Percentiles rank a stretch among this genome's conserved stretches.
These are phyloP conservation scores for Elysia crispata DNA, from an alignment of 2,888 invertebrate species.

Conservation along the genomic window DNA sequence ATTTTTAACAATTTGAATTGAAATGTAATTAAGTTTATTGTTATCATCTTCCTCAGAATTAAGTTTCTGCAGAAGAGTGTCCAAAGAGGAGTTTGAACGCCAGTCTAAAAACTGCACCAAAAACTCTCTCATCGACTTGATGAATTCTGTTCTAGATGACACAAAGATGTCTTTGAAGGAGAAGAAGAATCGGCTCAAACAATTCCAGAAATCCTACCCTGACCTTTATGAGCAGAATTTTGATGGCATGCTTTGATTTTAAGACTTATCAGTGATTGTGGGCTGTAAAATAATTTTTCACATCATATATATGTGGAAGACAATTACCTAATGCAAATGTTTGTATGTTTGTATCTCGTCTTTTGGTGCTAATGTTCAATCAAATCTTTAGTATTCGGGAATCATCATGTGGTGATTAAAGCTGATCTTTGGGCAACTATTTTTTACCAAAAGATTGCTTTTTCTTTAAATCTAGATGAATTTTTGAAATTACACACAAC, in stretches of 20 bases:
- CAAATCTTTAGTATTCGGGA: too few relatives aligned
- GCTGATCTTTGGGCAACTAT: too few relatives aligned
- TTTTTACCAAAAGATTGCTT: too few relatives aligned
- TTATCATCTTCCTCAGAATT: slow-evolving; percentile 57
- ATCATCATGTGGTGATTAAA: too few relatives aligned
- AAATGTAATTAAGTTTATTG: background rate
- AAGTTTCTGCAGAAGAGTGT: slow-evolving; percentile 66
- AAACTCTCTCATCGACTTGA: slow-evolving; percentile 68
- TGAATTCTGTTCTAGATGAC: slow-evolving; percentile 75
- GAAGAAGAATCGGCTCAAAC: slow-evolving; percentile 74
- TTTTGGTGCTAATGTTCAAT: too few relatives aligned
- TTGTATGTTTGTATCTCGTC: too few relatives aligned
- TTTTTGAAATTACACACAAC: too few relatives aligned
- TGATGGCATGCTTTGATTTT: slow-evolving; percentile 60
- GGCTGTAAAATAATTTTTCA: too few relatives aligned
- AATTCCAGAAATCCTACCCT: slow-evolving; percentile 75
- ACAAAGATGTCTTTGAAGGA: slow-evolving; percentile 72
- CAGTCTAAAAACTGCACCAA: slow-evolving; percentile 69
- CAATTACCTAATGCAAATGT: too few relatives aligned
- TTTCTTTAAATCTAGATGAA: too few relatives aligned
- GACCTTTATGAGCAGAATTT: slow-evolving; percentile 71
- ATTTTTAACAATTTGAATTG: background rate
- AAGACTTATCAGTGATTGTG: too few relatives aligned
- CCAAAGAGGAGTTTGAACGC: slow-evolving; percentile 63
- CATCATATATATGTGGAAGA: too few relatives aligned